Base-by-base conservation (phyloP, 2,113 vertebrate species). In the Stictonetta naevosa region DNA sequence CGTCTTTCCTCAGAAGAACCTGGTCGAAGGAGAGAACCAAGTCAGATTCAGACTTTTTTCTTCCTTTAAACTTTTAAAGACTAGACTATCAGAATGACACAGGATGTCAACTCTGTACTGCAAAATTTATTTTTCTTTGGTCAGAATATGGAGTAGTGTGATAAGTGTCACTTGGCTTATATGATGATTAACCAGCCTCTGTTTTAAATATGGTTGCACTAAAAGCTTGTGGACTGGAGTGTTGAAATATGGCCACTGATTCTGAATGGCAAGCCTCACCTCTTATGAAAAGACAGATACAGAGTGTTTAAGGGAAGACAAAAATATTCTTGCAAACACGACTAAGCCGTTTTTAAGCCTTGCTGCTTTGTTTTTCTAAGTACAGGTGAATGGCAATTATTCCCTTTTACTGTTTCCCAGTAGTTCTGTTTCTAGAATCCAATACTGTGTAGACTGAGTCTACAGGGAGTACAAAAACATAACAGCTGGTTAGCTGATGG, bases 1-100 rank as follows among this genome's bases (percentile, higher is more conserved):
- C 19, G 86, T 76, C 98, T 96, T 93, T 98, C 98, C 75, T 98
- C 97, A 13, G 88, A 6, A 55, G 98, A 98, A 34, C 97, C 98
- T 98, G 87, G 60, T 40, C 3, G 16, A 83, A 86, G n/a, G 44
- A 81, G 28, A 88, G 55, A 82, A n/a, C 3, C 7, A 48, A 82
- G 36, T 86, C 28, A 88, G 72, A 75, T 21, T 53, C 9, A 10
- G 34, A 5, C 21, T 66, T 59, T 5, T 59, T 18, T 42, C 22
- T 74, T 40, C 7, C 17, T 38, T 56, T 78, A 26, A 10, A 21
- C 33, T 23, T 67, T 34, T 40, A 33, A 63, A 71, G 58, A 23
- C 34, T 91, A 71, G 53, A 23, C 34, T 91, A 90, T 91, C n/a
- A 63, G 55, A 73, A 31, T 19, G 23, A 46, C 21, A 10, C 1